Conservation (phyloP, 1,140 invertebrate species). For the Pomacea maculata region DNA sequence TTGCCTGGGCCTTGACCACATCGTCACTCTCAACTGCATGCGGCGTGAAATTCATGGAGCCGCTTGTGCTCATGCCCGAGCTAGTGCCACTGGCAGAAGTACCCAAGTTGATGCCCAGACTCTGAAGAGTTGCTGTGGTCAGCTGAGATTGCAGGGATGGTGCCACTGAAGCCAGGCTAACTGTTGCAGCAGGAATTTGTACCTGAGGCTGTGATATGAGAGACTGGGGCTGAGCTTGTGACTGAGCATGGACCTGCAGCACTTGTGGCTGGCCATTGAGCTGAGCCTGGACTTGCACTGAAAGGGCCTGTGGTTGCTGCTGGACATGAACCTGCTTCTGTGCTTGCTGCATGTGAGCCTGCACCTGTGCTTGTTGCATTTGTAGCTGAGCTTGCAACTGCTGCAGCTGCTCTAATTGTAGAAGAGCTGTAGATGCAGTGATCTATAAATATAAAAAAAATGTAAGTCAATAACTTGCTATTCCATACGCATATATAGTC, state of each 20-base stretch:
- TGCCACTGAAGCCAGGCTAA: background rate
- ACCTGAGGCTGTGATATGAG: slow-evolving; percentile 16
- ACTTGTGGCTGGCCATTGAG: slow-evolving; percentile 21
- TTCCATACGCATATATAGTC: background rate
- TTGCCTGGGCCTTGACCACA: slow-evolving; percentile 34
- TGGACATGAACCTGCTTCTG: slow-evolving; percentile 81
- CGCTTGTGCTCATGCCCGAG: background rate
- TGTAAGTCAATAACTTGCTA: background rate
- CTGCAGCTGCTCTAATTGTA: slow-evolving; percentile 58
- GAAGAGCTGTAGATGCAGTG: slow-evolving; percentile 64
- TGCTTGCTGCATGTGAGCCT: slow-evolving; percentile 48
- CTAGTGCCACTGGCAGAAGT: background rate
- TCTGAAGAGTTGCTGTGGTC: slow-evolving; percentile 13
- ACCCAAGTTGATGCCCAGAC: slow-evolving; percentile 15
- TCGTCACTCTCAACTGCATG: slow-evolving; percentile 23
- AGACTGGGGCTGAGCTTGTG: slow-evolving; percentile 5
- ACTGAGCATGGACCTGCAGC: slow-evolving; percentile 29
- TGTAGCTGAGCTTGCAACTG: slow-evolving; percentile 51
- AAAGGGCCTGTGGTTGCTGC: slow-evolving; percentile 72
- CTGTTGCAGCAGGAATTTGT: background rate
- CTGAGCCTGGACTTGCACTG: slow-evolving; percentile 14
- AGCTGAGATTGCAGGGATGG: background rate
- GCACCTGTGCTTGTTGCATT: slow-evolving; percentile 50
- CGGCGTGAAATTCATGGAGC: slow-evolving; percentile 1
- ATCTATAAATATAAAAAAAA: slow-evolving; percentile 18